Evolutionary conservation across 1,140 invertebrate genomes (phyloP), one percentile per base, ranked within the genome.

Genomic region (Drosophila eugracilis): DNA sequence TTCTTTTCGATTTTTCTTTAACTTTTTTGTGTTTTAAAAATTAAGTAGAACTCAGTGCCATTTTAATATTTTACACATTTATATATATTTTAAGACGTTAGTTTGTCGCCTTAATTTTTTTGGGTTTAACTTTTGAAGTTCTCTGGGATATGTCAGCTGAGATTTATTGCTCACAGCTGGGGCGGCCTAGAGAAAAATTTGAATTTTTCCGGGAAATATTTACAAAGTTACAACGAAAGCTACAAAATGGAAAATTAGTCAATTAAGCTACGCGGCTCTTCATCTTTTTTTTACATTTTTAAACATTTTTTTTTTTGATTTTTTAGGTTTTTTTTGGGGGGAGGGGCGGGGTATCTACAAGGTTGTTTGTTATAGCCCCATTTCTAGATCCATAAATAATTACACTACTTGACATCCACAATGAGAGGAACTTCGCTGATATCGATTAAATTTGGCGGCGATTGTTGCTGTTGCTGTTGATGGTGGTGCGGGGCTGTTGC

Each of bases 331-430:
- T 44, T 34, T 52, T 50, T 50, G 24, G 24, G 55, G 14, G 59
- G 1, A 0, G 59, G 57, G 55, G 30, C 30, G 22, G 41, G 69
- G 73, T 55, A 74, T 78, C 75, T 75, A 69, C 42, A 50, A 54
- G 28, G 32, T 71, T 66, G 57, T 62, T 62, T n/a, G n/a, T 55
- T 62, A 62, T 22, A 62, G 42, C 66, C 57, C 72, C 52, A 52
- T 81, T 85, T 52, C 78, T 75, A 50, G 74, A 89, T 90, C 81
- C 66, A 89, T 75, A 77, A 88, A 85, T 88, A 79, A 88, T 74
- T 79, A 85, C 78, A 80, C 80, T 91, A 91, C 90, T 91, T 91
- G 90, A 91, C 90, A 91, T 91, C 90, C 78, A 91, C 90, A 90
- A 90, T 90, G 65, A 91, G 89, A 91, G 90, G 90, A 91, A 91